Evolutionary conservation across 2,113 vertebrate genomes (phyloP).

Genomic region (Mionectes macconnelli): DNA sequence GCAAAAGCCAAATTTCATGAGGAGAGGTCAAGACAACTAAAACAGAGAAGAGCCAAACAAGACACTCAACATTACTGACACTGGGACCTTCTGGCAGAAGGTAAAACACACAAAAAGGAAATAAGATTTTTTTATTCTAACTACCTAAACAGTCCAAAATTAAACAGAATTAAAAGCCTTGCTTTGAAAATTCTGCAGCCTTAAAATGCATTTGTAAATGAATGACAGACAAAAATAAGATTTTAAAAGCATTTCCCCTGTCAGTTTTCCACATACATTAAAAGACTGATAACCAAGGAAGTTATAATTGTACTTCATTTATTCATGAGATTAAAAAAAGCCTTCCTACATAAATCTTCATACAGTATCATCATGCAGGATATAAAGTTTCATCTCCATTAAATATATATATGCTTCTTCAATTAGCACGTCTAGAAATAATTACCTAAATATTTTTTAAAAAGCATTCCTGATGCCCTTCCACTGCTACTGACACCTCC

Average conservation of each 20-base stretch:
- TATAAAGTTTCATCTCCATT: neutral
- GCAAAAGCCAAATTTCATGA: neutral
- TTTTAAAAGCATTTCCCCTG: neutral
- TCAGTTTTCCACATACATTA: neutral
- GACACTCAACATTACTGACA: neutral
- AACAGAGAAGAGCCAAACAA: neutral
- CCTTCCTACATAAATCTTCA: neutral
- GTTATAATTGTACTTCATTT: neutral
- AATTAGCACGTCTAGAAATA: neutral
- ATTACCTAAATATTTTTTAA: neutral
- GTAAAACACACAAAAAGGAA: neutral
- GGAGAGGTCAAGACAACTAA: neutral
- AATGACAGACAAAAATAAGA: neutral
- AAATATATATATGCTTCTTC: neutral
- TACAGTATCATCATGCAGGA: neutral
- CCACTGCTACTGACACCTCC: accelerated
- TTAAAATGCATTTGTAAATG: neutral
- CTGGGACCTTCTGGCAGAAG: neutral
- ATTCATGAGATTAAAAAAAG: neutral
- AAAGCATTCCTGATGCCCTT: neutral
- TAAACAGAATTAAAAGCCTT: neutral
- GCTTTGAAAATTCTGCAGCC: neutral
- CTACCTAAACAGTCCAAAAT: neutral
- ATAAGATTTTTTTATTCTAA: neutral
- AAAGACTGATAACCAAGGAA: neutral